Evolutionary conservation across 2,888 invertebrate species (phyloP).

Genomic region (Carpatolechia fugitivella): DNA sequence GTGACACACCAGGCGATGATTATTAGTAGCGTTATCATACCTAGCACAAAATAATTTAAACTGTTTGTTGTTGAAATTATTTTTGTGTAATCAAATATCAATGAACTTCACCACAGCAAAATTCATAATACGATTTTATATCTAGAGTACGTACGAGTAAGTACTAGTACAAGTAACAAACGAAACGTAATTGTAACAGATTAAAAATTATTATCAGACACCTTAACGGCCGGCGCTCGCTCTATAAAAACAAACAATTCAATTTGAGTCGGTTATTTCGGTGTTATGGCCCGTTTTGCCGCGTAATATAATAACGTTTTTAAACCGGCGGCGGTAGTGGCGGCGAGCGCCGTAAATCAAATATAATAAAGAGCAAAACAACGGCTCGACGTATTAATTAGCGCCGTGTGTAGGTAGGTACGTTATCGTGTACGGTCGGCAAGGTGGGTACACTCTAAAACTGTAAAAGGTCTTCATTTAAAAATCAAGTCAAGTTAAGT

Average conservation of each 20-base stretch:
- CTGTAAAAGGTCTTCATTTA: too few species aligned
- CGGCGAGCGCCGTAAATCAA: constrained; percentile 55
- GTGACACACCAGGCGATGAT: too few species aligned
- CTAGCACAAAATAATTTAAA: too few species aligned
- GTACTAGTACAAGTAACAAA: neutral
- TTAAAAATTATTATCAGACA: constrained; percentile 49
- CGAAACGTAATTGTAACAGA: constrained; percentile 35
- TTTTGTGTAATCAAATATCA: too few species aligned
- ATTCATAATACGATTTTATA: too few species aligned
- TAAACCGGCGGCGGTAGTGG: constrained; percentile 46
- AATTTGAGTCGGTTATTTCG: constrained; percentile 60
- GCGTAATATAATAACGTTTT: constrained; percentile 65
- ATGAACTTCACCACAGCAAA: too few species aligned
- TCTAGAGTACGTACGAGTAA: neutral
- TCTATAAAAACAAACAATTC: constrained; percentile 62
- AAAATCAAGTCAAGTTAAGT: too few species aligned
- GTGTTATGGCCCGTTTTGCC: constrained; percentile 50
- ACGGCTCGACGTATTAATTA: constrained; percentile 63
- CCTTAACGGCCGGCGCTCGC: constrained; percentile 43
- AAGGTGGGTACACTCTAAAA: too few species aligned
- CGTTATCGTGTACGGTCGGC: too few species aligned
- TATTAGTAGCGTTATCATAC: too few species aligned
- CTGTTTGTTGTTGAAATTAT: too few species aligned
- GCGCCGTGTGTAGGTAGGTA: constrained; percentile 30
- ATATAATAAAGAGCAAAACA: constrained; percentile 67